Percentiles rank a stretch among this genome's conserved stretches.
phyloP scores from a whole-genome alignment of 1,140 invertebrate genomes.

The Brachystomella parvula region DNA sequence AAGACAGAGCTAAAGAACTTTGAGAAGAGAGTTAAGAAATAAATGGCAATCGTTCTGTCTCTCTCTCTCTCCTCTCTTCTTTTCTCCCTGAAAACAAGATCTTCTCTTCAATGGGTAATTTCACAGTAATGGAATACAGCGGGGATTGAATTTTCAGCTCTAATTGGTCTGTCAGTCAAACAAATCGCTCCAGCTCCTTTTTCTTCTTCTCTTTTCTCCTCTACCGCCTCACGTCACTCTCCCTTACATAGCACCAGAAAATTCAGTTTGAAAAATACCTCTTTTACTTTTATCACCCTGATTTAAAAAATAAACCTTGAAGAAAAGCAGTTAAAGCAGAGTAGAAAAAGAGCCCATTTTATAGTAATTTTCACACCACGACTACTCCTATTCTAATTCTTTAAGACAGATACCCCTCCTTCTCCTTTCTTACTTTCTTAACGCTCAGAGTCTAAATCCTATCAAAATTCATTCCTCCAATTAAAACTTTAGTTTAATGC shows the following conservation, averaged over 20 bases:
- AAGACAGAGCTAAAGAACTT: too few species aligned
- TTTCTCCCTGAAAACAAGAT: conserved; percentile 31
- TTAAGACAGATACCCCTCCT: background rate
- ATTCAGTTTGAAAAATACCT: too few species aligned
- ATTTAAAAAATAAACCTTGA: too few species aligned
- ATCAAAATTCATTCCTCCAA: conserved; percentile 10
- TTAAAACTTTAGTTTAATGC: background rate
- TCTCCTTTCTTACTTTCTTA: background rate
- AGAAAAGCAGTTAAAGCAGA: too few species aligned
- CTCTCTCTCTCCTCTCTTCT: background rate
- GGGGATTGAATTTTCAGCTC: conserved; percentile 41
- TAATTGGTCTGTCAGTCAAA: conserved; percentile 41
- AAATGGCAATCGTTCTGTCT: conserved; percentile 39
- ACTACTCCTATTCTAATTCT: background rate
- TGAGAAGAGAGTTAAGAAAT: conserved; percentile 34
- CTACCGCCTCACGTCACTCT: background rate
- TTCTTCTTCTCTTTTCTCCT: background rate
- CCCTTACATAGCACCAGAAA: background rate
- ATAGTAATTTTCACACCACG: background rate
- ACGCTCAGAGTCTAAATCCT: background rate
- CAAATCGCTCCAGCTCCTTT: conserved; percentile 36
- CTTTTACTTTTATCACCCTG: too few species aligned
- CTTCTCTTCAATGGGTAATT: conserved; percentile 39
- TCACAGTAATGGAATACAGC: conserved; percentile 38
- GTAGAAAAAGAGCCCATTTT: too few species aligned